These are phyloP conservation scores for Idaea dimidiata DNA, from an alignment of 2,888 invertebrate genomes.

Conservation along the genomic window DNA sequence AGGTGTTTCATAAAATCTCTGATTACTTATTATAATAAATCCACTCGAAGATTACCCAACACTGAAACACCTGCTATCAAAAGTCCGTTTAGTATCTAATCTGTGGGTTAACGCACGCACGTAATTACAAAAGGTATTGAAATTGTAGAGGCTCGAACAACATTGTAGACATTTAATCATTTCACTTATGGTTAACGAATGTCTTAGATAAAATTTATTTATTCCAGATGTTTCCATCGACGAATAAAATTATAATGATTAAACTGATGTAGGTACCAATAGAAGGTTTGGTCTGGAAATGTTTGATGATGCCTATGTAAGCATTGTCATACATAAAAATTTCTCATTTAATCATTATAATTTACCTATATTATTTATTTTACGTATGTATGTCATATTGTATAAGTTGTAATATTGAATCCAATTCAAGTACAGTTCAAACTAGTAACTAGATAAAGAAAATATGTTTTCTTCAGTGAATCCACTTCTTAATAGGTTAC, in stretches of 20 bases:
- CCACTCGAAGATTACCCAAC: background rate
- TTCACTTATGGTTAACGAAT: background rate
- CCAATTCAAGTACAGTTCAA: background rate
- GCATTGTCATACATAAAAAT: too few relatives aligned
- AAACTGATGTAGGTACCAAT: too few relatives aligned
- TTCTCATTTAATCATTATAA: too few relatives aligned
- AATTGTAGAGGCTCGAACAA: background rate
- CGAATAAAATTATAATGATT: background rate
- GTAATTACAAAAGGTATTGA: constrained; percentile 5
- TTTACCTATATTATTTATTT: too few relatives aligned
- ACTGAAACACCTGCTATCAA: background rate
- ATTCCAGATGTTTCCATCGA: background rate
- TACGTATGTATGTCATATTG: too few relatives aligned
- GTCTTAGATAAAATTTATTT: background rate
- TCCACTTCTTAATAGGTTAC: background rate
- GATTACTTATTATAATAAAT: background rate
- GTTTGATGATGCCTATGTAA: too few relatives aligned
- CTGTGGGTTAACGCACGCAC: constrained; percentile 18
- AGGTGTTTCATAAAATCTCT: background rate
- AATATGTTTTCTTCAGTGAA: background rate
- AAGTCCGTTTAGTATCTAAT: constrained; percentile 10
- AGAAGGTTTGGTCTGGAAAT: too few relatives aligned
- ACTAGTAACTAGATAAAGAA: background rate
- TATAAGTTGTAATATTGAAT: background rate
- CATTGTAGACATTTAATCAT: background rate